A percentile compares a stretch with the other conserved stretches of the same genome.
These are phyloP conservation scores for Lemur catta DNA, from an alignment of 2,797 vertebrate species.

Conservation along the genomic window DNA sequence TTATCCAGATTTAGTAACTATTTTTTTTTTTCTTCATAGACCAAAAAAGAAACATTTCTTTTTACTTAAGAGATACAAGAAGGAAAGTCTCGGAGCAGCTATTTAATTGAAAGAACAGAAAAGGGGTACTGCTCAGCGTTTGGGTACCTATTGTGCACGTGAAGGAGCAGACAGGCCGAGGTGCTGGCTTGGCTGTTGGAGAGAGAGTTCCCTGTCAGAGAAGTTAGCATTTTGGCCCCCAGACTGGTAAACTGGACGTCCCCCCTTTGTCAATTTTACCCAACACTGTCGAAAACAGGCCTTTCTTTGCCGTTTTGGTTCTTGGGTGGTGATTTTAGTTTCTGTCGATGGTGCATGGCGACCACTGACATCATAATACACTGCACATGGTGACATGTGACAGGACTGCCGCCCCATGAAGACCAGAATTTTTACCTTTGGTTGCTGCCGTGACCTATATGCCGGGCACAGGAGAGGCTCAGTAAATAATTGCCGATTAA, in stretches of 20 bases:
- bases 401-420: accelerated
- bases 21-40: neutral
- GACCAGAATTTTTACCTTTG: neutral
- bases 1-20: constrained; percentile 55
- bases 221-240: neutral
- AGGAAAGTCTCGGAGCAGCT: neutral
- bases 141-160: accelerated
- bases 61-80: constrained; percentile 58
- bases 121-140: accelerated
- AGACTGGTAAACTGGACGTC: accelerated
- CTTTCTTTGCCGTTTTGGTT: neutral
- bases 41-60: neutral
- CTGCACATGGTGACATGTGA: accelerated
- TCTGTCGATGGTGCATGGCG: accelerated
- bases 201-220: accelerated
- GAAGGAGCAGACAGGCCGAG: accelerated
- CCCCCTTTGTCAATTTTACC: accelerated
- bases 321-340: neutral
- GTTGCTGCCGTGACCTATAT: neutral
- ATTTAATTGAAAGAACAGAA: neutral
- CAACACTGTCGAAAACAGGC: accelerated
- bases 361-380: accelerated
- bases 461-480: neutral
- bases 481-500: neutral
- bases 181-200: accelerated